phyloP scores from a whole-genome alignment of 2,113 vertebrate genomes.

The Aegotheles bennettii region DNA sequence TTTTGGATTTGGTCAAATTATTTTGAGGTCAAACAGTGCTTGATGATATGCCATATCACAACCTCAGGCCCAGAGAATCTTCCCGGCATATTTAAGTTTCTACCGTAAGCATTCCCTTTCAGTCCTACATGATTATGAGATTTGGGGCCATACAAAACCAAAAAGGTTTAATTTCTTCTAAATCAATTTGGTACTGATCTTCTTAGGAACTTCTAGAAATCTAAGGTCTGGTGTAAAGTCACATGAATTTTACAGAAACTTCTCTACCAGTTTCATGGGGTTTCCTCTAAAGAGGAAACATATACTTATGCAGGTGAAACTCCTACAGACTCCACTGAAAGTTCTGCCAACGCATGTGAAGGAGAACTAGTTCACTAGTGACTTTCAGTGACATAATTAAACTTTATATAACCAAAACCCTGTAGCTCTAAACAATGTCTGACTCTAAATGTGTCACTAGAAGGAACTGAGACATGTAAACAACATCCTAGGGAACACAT shows the following conservation, averaged over 20 bases:
- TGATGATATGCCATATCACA: not conserved
- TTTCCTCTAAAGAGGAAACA: not conserved
- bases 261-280: not conserved
- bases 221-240: not conserved
- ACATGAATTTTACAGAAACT: not conserved
- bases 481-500: not conserved
- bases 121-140: not conserved
- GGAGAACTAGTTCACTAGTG: not conserved
- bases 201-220: not conserved
- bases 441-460: not conserved
- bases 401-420: not conserved
- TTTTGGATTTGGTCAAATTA: not conserved
- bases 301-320: not conserved
- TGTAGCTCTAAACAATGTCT: not conserved
- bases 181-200: not conserved
- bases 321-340: not conserved
- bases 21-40: not conserved
- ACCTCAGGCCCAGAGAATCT: not conserved
- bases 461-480: not conserved
- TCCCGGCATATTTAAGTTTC: not conserved
- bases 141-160: not conserved
- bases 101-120: not conserved
- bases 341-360: not conserved
- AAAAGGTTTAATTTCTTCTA: not conserved
- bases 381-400: not conserved